These are phyloP conservation scores for Grallaria varia DNA, from an alignment of 2,113 vertebrate genomes.

Conservation along the genomic window DNA sequence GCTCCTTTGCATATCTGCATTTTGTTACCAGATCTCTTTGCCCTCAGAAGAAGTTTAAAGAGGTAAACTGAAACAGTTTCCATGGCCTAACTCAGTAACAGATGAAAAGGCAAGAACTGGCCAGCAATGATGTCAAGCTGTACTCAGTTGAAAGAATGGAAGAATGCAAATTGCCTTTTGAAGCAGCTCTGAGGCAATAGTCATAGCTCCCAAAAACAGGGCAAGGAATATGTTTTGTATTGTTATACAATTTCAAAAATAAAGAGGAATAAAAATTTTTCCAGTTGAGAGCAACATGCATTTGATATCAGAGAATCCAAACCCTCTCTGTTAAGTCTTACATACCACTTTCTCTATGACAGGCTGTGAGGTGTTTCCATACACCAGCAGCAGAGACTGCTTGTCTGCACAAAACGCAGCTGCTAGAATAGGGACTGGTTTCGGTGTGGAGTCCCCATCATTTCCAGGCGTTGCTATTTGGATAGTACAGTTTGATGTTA, in stretches of 20 bases:
- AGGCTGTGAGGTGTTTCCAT: conserved; percentile 90
- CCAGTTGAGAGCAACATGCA: background rate
- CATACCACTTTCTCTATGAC: conserved; percentile 89
- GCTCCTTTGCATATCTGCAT: background rate
- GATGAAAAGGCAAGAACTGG: background rate
- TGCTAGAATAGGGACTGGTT: conserved; percentile 87
- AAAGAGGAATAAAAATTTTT: background rate
- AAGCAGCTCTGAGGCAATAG: background rate
- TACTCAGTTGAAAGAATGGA: background rate
- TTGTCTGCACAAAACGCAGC: conserved; percentile 82
- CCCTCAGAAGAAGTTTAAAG: background rate
- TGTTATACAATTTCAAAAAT: background rate
- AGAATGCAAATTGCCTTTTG: background rate
- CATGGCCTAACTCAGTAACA: background rate
- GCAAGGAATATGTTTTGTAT: background rate
- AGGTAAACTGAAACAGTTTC: background rate
- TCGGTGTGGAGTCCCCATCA: conserved; percentile 78
- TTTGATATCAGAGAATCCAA: background rate
- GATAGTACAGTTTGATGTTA: conserved; percentile 87
- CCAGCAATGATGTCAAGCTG: background rate
- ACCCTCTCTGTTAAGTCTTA: background rate
- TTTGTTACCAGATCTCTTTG: background rate
- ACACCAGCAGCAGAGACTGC: conserved; percentile 83
- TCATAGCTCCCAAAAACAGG: background rate
- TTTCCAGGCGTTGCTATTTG: conserved; percentile 87